A percentile compares a stretch with the other conserved stretches of the same genome.
These are phyloP conservation scores for Ephydatia muelleri DNA, from an alignment of 37 sponge, comb jelly and placozoan genomes.

Conservation along the genomic window DNA sequence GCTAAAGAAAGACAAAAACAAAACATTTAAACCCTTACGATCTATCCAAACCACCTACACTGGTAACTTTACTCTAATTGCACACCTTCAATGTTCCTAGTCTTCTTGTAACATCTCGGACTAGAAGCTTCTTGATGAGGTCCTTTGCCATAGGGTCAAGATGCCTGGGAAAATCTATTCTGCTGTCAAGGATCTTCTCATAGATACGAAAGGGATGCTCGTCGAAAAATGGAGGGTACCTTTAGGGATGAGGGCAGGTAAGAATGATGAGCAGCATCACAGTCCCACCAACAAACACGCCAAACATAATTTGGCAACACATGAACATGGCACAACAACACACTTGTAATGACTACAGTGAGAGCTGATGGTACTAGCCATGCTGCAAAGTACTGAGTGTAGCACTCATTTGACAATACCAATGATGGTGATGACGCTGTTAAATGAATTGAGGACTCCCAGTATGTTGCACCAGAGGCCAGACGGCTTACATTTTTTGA, in stretches of 20 bases:
- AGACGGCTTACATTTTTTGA: neutral
- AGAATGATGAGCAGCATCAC: neutral
- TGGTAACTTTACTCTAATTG: neutral
- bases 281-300: too few species aligned
- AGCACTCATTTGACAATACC: too few species aligned
- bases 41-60: neutral
- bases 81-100: conserved; percentile 83
- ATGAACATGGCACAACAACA: neutral
- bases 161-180: conserved; percentile 81
- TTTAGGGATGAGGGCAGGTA: neutral
- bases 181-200: conserved; percentile 90
- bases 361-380: neutral
- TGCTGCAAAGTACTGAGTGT: too few species aligned
- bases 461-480: neutral
- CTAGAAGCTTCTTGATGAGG: conserved; percentile 79
- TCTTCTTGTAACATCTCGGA: conserved; percentile 78
- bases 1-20: conserved; percentile 39
- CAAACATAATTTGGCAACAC: too few species aligned
- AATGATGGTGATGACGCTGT: too few species aligned
- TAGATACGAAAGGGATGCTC: conserved; percentile 93
- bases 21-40: neutral
- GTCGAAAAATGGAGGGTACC: conserved; percentile 96
- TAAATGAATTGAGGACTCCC: neutral
- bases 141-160: conserved; percentile 76
- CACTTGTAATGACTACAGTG: neutral